Evolutionary conservation across 2,113 vertebrate genomes (phyloP), one percentile per base, ranked within the genome.

Genomic region (Columba livia): DNA sequence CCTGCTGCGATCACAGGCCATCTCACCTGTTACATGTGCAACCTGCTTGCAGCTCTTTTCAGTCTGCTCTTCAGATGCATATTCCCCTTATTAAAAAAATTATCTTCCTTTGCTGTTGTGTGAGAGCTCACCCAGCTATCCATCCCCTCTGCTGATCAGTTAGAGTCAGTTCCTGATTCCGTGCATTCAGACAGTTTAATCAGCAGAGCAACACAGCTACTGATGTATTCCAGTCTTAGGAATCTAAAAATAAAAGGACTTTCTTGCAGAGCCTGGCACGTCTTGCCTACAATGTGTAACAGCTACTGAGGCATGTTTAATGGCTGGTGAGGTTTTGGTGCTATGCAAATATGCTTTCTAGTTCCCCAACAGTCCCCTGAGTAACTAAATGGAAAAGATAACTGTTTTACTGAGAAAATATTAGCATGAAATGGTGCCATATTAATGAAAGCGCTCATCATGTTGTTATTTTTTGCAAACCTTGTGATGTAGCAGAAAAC

Each of bases 401-500:
- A 88, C n/a, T 50, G 12, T 66, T 87, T 67, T 64, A 66, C 57
- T 78, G 82, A 88, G 38, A 79, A 90, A 80, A 80, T 78, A 85
- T 60, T 65, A 90, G 77, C 79, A 72, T 92, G 74, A 90, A 94
- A 92, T 81, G 69, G 34, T 84, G 82, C 54, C 19, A 32, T 80
- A 86, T 5, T 93, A 53, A 90, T 96, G 53, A 58, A 96, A 86
- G 65, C 8, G 32, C 25, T 79, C 11, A 40, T 69, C 31, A 29
- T n/a, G 18, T 67, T 50, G 9, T 7, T 47, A 24, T 48, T 81
- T 78, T 90, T 85, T 78, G 32, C 56, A 62, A 47, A 60, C 72
- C 29, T 74, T 95, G 36, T 17, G 72, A 84, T 95, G 85, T 70
- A 93, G 82, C 78, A 83, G 88, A 82, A 95, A 95, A 85, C 44